Base-by-base conservation (phyloP, 2,113 vertebrate genomes). In the Brachypteracias leptosomus region DNA sequence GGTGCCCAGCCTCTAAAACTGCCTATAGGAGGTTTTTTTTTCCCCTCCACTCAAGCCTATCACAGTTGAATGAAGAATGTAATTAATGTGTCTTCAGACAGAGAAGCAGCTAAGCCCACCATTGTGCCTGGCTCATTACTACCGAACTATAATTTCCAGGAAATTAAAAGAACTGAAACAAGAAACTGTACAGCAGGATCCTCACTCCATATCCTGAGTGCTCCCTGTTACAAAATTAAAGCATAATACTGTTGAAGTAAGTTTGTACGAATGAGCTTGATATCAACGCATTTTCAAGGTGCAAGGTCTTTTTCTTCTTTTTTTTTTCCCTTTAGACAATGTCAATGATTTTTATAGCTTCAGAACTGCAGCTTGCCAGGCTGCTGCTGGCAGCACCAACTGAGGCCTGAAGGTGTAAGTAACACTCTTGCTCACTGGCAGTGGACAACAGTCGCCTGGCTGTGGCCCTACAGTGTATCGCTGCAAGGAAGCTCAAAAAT, bases 391-490 rank as follows among this genome's bases (percentile, higher is more conserved):
- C n/a, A 67, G 6, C 33, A 44, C 17, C 26, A 35, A 20, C 28
- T 2, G 4, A 59, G 35, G 42, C 66, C 42, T 44, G 73, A 66
- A 49, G 47, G n/a, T 7, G 0, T 13, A 21, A 71, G 73, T 1
- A 1, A 44, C 54, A 9, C 31, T 36, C 8, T 2, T 10, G 12
- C 18, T 93, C 15, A 38, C 77, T 49, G 59, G 17, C 54, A 55
- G 46, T 4, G 13, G 24, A 57, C 11, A 20, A n/a, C 35, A 47
- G 73, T 29, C 2, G 1, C 1, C 25, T 29, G 49, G 7, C 65
- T 33, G 21, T 24, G 16, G 13, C 40, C 25, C 19, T 86, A 4
- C 38, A 51, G 36, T 3, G 0, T 11, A 13, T 17, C 35, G 13
- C 42, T 1, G 1, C 31, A n/a, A 33, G 8, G 22, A 65, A 85